Evolutionary conservation across 2,888 invertebrate genomes (phyloP), one percentile per base, ranked within the genome.

Genomic region (Agrotis ipsilon): DNA sequence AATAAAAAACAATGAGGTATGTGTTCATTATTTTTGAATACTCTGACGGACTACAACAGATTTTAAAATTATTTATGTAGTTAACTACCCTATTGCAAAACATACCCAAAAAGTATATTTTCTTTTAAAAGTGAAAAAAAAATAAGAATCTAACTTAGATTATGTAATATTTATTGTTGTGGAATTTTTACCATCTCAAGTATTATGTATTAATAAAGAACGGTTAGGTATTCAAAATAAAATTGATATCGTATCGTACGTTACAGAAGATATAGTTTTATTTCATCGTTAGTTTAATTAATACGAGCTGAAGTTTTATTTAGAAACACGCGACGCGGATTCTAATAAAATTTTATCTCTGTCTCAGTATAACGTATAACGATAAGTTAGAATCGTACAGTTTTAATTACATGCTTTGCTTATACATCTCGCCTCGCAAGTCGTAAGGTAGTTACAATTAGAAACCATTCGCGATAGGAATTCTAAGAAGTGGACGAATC

Each of bases 401-500:
- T 76, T 78, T 72, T 75, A 78, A 81, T 81, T 77, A 68, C 65
- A 69, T 72, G 71, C 64, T 68, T 63, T 74, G 71, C 64, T 68
- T 63, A 68, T 60, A 75, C 60, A 66, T 76, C 65, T 74, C 58
- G 72, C 62, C 66, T 75, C 84, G 61, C 72, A 73, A 64, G 62
- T 68, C 73, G 59, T 75, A 86, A 78, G 70, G 74, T 81, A 86
- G 73, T 83, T 86, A 83, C 85, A 86, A 86, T 87, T 86, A 88
- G 88, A 89, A 89, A 80, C 80, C 82, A 84, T 86, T 85, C 78
- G 73, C 75, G 58, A 80, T 84, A 82, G 72, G 75, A 81, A 77
- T 90, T 90, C 90, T 83, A 63, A 88, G 89, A 90, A 90, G 85
- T 68, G 81, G 73, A 79, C 73, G 80, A 86, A 87, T 84, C 84